Evolutionary conservation across 2,113 vertebrate species (phyloP).

Genomic region (Coracopsis vasa): DNA sequence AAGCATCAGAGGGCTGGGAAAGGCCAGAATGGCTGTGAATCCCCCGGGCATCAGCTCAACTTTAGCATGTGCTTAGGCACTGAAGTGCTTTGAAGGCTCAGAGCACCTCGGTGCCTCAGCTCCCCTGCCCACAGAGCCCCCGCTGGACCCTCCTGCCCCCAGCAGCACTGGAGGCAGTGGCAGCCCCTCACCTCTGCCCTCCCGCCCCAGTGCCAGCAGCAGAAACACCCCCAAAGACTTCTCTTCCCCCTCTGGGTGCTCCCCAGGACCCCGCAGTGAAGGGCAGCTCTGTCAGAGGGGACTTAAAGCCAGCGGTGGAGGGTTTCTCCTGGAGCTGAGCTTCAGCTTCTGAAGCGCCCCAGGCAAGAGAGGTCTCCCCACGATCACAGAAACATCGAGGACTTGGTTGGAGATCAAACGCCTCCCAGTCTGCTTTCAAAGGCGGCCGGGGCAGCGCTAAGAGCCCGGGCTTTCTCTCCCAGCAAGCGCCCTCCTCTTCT

Average conservation of each 20-base stretch:
- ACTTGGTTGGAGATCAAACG: neutral
- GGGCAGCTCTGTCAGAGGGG: neutral
- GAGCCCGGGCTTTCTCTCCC: conserved; percentile 13
- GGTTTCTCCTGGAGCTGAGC: neutral
- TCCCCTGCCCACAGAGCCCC: neutral
- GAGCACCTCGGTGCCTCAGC: neutral
- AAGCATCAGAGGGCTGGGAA: accelerated
- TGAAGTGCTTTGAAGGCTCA: neutral
- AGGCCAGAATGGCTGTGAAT: neutral
- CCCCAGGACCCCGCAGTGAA: accelerated
- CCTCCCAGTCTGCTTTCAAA: neutral
- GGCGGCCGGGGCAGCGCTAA: neutral
- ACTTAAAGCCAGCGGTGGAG: neutral
- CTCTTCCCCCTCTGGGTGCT: accelerated
- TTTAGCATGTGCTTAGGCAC: neutral
- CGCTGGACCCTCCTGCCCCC: neutral
- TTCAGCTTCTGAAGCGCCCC: neutral
- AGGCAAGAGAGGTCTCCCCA: neutral
- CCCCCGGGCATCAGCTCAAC: neutral
- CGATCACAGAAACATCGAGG: neutral
- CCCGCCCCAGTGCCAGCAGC: accelerated
- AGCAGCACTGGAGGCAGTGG: accelerated
- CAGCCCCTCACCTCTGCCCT: neutral
- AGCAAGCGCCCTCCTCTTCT: neutral
- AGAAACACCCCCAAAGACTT: neutral